A percentile compares a stretch with the other conserved stretches of the same genome.
phyloP scores from a whole-genome alignment of 2,888 invertebrate species.

The Bugula neritina region DNA sequence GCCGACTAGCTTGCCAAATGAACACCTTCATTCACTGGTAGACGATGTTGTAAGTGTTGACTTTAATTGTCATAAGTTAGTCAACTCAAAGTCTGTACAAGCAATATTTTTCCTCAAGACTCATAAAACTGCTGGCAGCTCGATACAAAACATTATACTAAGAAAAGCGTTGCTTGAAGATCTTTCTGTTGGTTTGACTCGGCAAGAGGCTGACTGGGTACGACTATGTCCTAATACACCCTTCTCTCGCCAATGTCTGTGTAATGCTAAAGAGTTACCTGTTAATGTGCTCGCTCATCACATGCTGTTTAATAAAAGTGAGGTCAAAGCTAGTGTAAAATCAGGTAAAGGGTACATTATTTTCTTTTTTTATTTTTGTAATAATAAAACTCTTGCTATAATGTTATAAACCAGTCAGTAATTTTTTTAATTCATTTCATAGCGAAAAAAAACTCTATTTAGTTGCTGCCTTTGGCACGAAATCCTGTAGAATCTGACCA shows the following conservation, averaged over 20 bases:
- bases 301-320: not conserved
- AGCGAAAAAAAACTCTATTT: too few relatives aligned
- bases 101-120: constrained; percentile 13
- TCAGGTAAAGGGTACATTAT: too few relatives aligned
- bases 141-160: constrained; percentile 12
- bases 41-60: not conserved
- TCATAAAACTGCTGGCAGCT: not conserved
- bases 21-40: not conserved
- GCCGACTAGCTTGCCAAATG: not conserved
- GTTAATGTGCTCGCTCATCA: constrained; percentile 5
- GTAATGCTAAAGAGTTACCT: not conserved
- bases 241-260: not conserved
- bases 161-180: not conserved
- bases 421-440: too few relatives aligned
- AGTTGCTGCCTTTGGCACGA: too few relatives aligned
- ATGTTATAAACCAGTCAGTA: too few relatives aligned
- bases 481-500: too few relatives aligned
- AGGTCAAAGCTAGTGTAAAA: constrained; percentile 5
- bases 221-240: not conserved
- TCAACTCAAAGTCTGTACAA: not conserved
- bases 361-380: too few relatives aligned
- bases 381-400: too few relatives aligned
- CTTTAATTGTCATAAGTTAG: not conserved
- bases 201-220: not conserved
- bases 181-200: not conserved